Base-by-base conservation (phyloP, 2,888 invertebrate genomes). In the Diploptera punctata region DNA sequence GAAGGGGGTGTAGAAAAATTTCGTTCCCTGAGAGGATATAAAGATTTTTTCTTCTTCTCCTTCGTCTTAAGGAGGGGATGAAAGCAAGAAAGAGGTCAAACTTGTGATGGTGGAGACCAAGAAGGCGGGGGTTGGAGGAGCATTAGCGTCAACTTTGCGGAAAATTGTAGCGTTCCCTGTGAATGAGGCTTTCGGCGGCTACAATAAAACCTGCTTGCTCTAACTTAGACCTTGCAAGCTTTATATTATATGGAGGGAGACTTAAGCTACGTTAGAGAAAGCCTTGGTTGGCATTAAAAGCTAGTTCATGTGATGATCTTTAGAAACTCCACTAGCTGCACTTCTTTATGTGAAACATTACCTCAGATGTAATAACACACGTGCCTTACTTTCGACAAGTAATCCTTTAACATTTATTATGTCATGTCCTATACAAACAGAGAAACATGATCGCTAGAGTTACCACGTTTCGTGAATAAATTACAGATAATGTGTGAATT, bases 101-200 rank as follows among this genome's bases (percentile, higher is more conserved):
- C 52, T 52, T 71, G 52, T 52, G 65, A 62, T 19, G 72, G 54
- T 19, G 71, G 24, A 67, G 54, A 29, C 16, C 18, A 29, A 13
- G 54, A 62, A 18, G 68, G 43, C 21, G 57, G 62, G 65, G 4
- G 26, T 9, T 26, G 52, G 57, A 33, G 57, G 57, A 60, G 61
- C 73, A 73, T 73, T 73, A 73, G 67, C 67, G 73, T 73, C 73
- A 73, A 70, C 70, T 70, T 67, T 70, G 73, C 67, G 73, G 73
- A 73, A 73, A 73, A 70, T 73, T 73, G 73, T 73, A 44, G 67
- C 70, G 19, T 26, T 65, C 26, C n/a, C 65, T 24, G 65, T 65
- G 65, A 65, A 65, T 26, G 44, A 47, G 65, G 24, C 65, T 44
- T 43, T 65, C 65, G 65, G 47, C 10, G 65, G 18, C n/a, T 57